phyloP scores from a whole-genome alignment of 1,140 invertebrate species.

The Dendrolimus kikuchii region DNA sequence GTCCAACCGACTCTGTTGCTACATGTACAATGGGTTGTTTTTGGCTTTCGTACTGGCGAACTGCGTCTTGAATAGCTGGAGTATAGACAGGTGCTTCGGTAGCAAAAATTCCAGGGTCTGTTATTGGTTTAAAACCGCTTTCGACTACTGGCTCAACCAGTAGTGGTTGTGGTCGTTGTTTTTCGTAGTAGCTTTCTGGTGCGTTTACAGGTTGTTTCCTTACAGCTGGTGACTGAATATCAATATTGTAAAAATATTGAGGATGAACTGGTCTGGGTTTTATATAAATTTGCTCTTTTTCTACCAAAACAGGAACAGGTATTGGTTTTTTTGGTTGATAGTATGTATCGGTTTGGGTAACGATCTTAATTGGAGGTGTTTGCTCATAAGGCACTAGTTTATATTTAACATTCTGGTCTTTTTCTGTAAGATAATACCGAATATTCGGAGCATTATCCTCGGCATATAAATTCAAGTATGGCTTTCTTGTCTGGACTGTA shows the following conservation, averaged over 20 bases:
- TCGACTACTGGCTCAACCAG: constrained; percentile 43
- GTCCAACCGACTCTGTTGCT: constrained; percentile 15
- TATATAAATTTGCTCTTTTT: constrained; percentile 40
- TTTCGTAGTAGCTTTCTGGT: constrained; percentile 56
- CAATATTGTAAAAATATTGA: constrained; percentile 33
- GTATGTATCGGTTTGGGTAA: constrained; percentile 26
- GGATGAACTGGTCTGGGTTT: constrained; percentile 41
- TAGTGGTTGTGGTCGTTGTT: constrained; percentile 21
- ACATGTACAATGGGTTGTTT: constrained; percentile 22
- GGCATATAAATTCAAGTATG: constrained; percentile 41
- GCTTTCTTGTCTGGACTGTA: constrained; percentile 34
- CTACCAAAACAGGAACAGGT: constrained; percentile 21
- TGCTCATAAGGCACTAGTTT: constrained; percentile 69
- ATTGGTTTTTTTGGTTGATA: constrained; percentile 32
- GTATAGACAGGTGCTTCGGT: constrained; percentile 29
- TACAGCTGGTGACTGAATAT: constrained; percentile 21
- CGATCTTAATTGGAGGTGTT: constrained; percentile 53
- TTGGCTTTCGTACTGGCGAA: constrained; percentile 19
- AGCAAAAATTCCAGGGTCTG: constrained; percentile 23
- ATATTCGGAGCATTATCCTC: constrained; percentile 38
- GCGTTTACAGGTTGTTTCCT: constrained; percentile 45
- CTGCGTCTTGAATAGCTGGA: constrained; percentile 11
- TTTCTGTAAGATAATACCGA: constrained; percentile 53
- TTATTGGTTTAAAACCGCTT: constrained; percentile 62
- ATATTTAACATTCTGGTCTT: constrained; percentile 50